phyloP scores from a whole-genome alignment of 2,797 vertebrate species.

The Phoebastria nigripes region DNA sequence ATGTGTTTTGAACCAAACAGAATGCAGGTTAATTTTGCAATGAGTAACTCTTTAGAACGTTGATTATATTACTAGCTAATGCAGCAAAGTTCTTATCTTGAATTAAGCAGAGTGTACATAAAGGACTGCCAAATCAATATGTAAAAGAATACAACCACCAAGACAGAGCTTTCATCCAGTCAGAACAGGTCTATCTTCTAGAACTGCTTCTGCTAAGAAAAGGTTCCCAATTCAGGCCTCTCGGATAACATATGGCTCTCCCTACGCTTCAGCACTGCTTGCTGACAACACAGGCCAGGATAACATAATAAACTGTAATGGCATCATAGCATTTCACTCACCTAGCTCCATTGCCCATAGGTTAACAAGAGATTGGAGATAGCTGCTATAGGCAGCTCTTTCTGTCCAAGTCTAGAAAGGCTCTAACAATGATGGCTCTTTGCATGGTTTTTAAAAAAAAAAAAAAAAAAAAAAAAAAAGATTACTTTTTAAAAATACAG shows the following conservation, averaged over 20 bases:
- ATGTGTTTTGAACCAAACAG: neutral
- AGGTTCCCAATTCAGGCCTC: neutral
- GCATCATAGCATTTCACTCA: neutral
- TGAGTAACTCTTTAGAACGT: neutral
- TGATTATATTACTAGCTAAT: conserved; percentile 8
- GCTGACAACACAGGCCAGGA: conserved; percentile 24
- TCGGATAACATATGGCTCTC: neutral
- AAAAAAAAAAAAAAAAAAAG: too few relatives aligned
- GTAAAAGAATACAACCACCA: conserved; percentile 6
- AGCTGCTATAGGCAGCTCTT: neutral
- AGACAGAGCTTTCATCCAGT: neutral
- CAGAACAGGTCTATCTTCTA: conserved; percentile 9
- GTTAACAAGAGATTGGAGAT: neutral
- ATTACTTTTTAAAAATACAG: neutral
- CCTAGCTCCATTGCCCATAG: neutral
- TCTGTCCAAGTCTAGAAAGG: neutral
- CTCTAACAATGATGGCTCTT: neutral
- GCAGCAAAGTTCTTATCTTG: conserved; percentile 14
- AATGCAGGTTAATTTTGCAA: neutral
- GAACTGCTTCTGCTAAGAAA: neutral
- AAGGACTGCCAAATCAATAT: conserved; percentile 32
- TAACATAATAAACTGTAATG: neutral
- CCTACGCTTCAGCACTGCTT: neutral
- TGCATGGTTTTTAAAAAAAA: neutral
- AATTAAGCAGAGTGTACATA: conserved; percentile 13